Percentiles rank a stretch among this genome's conserved stretches.
Evolutionary conservation across 2,888 invertebrate genomes (phyloP).

Genomic region (Drosophila suboccidentalis): DNA sequence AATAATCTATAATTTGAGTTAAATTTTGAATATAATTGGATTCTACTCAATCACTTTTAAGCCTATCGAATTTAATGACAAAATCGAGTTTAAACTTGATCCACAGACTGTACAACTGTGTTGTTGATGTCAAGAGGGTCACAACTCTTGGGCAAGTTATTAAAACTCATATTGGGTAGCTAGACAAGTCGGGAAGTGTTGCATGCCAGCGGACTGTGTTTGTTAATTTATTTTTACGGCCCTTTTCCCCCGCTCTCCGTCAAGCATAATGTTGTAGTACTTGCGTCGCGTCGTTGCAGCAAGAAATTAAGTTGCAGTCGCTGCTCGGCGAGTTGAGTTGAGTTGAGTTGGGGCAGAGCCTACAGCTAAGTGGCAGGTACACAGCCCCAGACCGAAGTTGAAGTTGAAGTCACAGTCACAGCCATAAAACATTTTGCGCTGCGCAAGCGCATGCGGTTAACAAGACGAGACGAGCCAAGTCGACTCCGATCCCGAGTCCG

Average conservation of each 20-base stretch:
- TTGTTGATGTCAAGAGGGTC: slow-evolving; percentile 37
- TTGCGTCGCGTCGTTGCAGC: slow-evolving; percentile 42
- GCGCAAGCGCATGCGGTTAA: slow-evolving; percentile 71
- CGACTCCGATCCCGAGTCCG: slow-evolving; percentile 16
- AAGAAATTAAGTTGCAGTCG: slow-evolving; percentile 72
- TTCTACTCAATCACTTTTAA: not conserved
- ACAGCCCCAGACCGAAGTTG: slow-evolving; percentile 45
- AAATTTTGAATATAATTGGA: not conserved
- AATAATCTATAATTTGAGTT: not conserved
- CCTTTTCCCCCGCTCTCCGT: slow-evolving; percentile 19
- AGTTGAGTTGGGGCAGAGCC: slow-evolving; percentile 23
- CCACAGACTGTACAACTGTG: slow-evolving; percentile 47
- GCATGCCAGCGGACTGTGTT: slow-evolving; percentile 42
- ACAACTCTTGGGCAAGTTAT: slow-evolving; percentile 49
- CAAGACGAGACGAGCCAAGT: slow-evolving; percentile 47
- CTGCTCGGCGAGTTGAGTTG: slow-evolving; percentile 27
- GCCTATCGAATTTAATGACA: not conserved
- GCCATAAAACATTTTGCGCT: slow-evolving; percentile 70
- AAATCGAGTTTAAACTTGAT: not conserved
- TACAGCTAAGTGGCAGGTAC: slow-evolving; percentile 71
- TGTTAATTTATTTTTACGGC: slow-evolving; percentile 71
- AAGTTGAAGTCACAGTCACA: slow-evolving; percentile 23
- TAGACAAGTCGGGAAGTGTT: slow-evolving; percentile 56
- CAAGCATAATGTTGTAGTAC: slow-evolving; percentile 68
- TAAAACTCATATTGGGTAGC: slow-evolving; percentile 60